Evolutionary conservation across 2,113 vertebrate species (phyloP).

Genomic region (Poicephalus meyeri): DNA sequence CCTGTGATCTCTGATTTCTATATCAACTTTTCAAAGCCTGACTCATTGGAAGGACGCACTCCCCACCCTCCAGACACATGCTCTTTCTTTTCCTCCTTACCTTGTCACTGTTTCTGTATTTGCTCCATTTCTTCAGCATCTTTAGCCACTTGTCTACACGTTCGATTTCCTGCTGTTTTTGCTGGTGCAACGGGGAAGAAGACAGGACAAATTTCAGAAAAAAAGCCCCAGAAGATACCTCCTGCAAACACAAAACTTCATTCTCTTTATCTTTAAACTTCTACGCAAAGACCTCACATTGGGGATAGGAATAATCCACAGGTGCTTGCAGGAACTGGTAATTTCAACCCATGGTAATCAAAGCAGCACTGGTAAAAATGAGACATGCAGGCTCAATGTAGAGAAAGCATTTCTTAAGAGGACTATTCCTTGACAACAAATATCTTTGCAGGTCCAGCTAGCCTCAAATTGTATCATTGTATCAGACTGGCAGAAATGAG

Average conservation of each 20-base stretch:
- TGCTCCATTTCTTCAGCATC: constrained; percentile 92
- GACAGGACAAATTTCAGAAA: background rate
- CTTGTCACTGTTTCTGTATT: constrained; percentile 90
- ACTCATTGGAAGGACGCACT: background rate
- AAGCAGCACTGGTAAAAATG: background rate
- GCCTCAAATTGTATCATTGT: background rate
- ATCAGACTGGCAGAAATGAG: accelerated
- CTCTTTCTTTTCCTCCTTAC: constrained; percentile 57
- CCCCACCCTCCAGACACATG: accelerated
- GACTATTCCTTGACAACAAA: background rate
- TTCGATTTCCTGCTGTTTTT: constrained; percentile 87
- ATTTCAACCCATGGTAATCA: background rate
- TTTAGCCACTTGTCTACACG: constrained; percentile 92
- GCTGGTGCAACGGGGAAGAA: constrained; percentile 63
- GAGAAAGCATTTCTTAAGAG: background rate
- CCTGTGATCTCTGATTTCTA: background rate
- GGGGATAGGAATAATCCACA: background rate
- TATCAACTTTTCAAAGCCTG: background rate
- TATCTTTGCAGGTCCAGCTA: background rate
- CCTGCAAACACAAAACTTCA: background rate
- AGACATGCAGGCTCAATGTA: background rate
- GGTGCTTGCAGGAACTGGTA: background rate
- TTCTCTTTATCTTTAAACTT: background rate
- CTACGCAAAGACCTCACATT: background rate
- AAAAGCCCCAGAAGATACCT: background rate